Base-by-base conservation (phyloP, 2,113 vertebrate genomes). In the Hiodon alosoides region DNA sequence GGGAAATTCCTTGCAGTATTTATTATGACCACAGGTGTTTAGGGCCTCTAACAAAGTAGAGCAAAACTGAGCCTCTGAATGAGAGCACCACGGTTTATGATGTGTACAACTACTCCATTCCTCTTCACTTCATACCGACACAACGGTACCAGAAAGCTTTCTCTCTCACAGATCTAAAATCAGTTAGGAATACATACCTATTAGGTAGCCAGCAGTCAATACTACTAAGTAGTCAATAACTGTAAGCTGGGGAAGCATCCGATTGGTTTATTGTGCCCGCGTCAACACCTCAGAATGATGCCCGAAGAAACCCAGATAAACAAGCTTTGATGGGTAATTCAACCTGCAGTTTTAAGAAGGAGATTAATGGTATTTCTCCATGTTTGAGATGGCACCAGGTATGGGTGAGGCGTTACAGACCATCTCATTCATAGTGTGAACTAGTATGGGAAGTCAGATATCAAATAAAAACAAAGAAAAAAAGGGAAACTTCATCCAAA, bases 131-230 rank as follows among this genome's bases (percentile, higher is more conserved):
- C 50, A 66, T 64, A 58, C 73, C 55, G n/a, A n/a, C 48, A 47
- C 64, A 74, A 54, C 52, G 73, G 64, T 65, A 67, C 65, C 73
- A 13, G 54, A 60, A 59, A 60, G 31, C 70, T 8, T 68, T 46
- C 57, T 58, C 50, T 55, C 46, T 67, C 54, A 58, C 65, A 50
- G 50, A 47, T 50, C 58, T 66, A 57, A 51, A 58, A 71, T 59
- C 70, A 71, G 70, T 60, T 50, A 60, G 70, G 60, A 71, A 75
- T 14, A 55, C 52, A 10, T 47, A n/a, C 46, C 58, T 75, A 75
- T 67, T 75, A 67, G 64, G 46, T 47, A 74, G 57, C 52, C 73
- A 74, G 62, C 53, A 67, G 60, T 65, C 16, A 59, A 53, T 13
- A 31, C 54, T 55, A 55, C 46, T 14, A 70, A 68, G 52, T 11